Evolutionary conservation across 2,888 invertebrate species (phyloP).

Genomic region (Selenia dentaria): DNA sequence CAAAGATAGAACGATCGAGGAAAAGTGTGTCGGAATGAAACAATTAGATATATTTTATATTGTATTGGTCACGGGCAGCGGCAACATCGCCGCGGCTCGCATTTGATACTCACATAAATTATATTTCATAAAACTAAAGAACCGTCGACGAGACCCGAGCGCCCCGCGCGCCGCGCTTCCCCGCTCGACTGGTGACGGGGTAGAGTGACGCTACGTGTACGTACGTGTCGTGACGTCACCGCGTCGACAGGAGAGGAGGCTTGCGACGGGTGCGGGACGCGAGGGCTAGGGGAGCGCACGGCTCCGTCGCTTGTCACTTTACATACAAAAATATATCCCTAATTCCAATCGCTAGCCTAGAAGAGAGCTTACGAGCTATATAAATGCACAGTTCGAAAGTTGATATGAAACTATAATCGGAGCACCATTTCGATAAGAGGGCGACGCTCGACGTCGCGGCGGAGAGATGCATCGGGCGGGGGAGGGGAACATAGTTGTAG

Average conservation of each 20-base stretch:
- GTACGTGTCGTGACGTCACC: neutral
- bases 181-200: neutral
- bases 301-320: constrained; percentile 18
- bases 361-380: constrained; percentile 50
- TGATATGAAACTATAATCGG: constrained; percentile 80
- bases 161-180: neutral
- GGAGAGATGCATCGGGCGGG: too few relatives aligned
- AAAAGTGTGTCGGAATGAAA: neutral
- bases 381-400: constrained; percentile 73
- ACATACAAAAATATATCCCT: constrained; percentile 78
- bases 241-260: constrained; percentile 29
- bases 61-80: constrained; percentile 8
- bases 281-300: constrained; percentile 5
- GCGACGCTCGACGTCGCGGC: neutral
- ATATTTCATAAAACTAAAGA: constrained; percentile 20
- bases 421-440: constrained; percentile 68
- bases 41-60: neutral
- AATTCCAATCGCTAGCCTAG: constrained; percentile 62
- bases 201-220: neutral
- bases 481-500: too few relatives aligned
- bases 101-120: constrained; percentile 11
- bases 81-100: constrained; percentile 8
- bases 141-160: neutral
- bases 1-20: too few relatives aligned
- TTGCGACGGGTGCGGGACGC: constrained; percentile 24